A percentile compares a stretch with the other conserved stretches of the same genome.
Conservation (phyloP, 92 coral and sea anemone species). For the Epizoanthus stellaris region DNA sequence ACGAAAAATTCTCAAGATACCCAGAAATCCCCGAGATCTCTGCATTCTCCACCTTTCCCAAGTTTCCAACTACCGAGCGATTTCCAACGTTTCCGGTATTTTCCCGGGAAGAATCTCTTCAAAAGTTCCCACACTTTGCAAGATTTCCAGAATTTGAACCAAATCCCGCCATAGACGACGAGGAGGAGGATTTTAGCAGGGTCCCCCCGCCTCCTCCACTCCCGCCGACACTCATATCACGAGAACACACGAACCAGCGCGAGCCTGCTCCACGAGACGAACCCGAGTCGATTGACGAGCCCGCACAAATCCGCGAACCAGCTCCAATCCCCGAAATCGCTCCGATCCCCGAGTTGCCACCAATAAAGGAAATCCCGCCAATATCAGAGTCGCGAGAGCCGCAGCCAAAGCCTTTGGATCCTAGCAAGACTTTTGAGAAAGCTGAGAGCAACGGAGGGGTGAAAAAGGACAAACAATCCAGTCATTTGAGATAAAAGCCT, state of each 20-base stretch:
- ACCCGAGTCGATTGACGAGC: constrained; percentile 26
- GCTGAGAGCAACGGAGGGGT: constrained; percentile 46
- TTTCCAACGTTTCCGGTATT: constrained; percentile 23
- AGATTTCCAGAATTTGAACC: constrained; percentile 10
- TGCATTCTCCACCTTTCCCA: constrained; percentile 20
- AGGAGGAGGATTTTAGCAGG: background rate
- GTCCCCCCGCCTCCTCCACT: constrained; percentile 29
- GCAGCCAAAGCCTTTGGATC: constrained; percentile 18
- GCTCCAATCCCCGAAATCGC: constrained; percentile 44
- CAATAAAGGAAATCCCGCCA: constrained; percentile 41
- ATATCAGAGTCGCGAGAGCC: constrained; percentile 30
- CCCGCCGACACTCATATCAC: constrained; percentile 37
- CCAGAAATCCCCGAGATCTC: constrained; percentile 26
- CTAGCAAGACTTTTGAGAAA: constrained; percentile 38
- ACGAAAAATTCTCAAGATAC: constrained; percentile 8
- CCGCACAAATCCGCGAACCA: constrained; percentile 38
- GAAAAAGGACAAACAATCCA: background rate
- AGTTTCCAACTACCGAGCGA: constrained; percentile 3
- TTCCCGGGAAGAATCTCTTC: constrained; percentile 4
- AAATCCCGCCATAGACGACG: constrained; percentile 11
- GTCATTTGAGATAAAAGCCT: background rate
- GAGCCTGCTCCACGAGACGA: constrained; percentile 29
- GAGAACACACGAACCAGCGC: constrained; percentile 37
- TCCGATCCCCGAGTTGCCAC: constrained; percentile 37
- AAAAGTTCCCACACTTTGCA: background rate